Percentiles rank a stretch among this genome's conserved stretches.
Evolutionary conservation across 2,113 vertebrate genomes (phyloP).

Genomic region (Panurus biarmicus): DNA sequence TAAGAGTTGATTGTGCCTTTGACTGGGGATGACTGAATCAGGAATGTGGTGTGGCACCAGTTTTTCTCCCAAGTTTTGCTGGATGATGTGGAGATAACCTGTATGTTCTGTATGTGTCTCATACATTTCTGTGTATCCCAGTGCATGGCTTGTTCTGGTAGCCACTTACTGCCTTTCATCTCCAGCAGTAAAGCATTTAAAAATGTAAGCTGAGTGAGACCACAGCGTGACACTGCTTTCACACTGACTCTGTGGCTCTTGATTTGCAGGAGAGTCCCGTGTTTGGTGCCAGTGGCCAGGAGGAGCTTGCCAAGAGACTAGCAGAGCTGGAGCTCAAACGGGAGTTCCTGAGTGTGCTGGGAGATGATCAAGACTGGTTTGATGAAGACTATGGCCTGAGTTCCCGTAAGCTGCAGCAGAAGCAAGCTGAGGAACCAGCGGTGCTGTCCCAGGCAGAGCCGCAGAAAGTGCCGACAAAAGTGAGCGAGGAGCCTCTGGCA

Average conservation of each 20-base stretch:
- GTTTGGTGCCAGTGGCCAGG: constrained; percentile 85
- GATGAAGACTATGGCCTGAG: constrained; percentile 98
- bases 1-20: background rate
- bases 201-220: background rate
- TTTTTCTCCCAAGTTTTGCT: background rate
- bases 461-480: constrained; percentile 70
- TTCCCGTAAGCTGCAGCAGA: constrained; percentile 80
- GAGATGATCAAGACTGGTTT: constrained; percentile 97
- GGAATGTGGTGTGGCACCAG: background rate
- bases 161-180: background rate
- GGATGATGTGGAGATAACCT: background rate
- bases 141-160: background rate
- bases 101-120: background rate
- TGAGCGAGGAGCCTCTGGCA: constrained; percentile 81
- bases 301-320: constrained; percentile 89
- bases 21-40: background rate
- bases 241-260: background rate
- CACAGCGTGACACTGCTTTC: background rate
- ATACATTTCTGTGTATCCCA: background rate
- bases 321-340: constrained; percentile 89
- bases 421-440: constrained; percentile 71
- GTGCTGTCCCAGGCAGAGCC: constrained; percentile 72
- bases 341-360: constrained; percentile 82
- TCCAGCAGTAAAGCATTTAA: background rate
- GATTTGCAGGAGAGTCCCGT: constrained; percentile 84